Base-by-base conservation (phyloP, 1,140 invertebrate species). In the Rhopalosiphum maidis region DNA sequence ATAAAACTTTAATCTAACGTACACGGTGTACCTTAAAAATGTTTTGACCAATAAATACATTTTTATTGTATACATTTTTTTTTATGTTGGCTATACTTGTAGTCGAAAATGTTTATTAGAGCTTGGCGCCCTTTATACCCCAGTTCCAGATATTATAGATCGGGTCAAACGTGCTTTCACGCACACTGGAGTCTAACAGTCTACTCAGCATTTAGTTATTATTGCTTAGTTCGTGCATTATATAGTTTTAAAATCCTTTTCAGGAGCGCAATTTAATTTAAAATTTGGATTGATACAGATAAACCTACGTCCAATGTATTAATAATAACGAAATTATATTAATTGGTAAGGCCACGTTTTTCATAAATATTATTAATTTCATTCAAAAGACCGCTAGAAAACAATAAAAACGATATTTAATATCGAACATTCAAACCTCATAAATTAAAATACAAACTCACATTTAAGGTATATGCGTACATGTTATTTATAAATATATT, bases 61-160 rank as follows among this genome's bases (percentile, higher is more conserved):
- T 60, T 30, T 41, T 90, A 25, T 37, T 60, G 22, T 90, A 18
- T 30, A 43, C 7, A 41, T 60, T 18, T 22, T 60, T 82, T 37
- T 51, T 86, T 86, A 93, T 41, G 91, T 93, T 93, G 91, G 91
- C 82, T 43, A 54, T 43, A 22, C 82, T 51, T 85, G 15, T 37
- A 41, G 35, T 25, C 6, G 54, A 55, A 51, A 83, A 93, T 85
- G 48, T 91, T 82, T 91, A 82, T 60, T 77, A 85, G 48, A 93
- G 91, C n/a, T 85, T 93, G 77, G 91, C 91, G 91, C 77, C 82
- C 46, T 93, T 93, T 54, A 54, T 55, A 93, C 77, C 90, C 68
- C 68, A 83, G 46, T 90, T 92, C 91, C 82, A 85, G 91, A 93
- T 93, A 85, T 93, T 93, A 93, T 93, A 55, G 91, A 93, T 93